Percentiles rank a stretch among this genome's conserved stretches.
These are phyloP conservation scores for Cephus runcator DNA, from an alignment of 2,888 invertebrate species.

Conservation along the genomic window DNA sequence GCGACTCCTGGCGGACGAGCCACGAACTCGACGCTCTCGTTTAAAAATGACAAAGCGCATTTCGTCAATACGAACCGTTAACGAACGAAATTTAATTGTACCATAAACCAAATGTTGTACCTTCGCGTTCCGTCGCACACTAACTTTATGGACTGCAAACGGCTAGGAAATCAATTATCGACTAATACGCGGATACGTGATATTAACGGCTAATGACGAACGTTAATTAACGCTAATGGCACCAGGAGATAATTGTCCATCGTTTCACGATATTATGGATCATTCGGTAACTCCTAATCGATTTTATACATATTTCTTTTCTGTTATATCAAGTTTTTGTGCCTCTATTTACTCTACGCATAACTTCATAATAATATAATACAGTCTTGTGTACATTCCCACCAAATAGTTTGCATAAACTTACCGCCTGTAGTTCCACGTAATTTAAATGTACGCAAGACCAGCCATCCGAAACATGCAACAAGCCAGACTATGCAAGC, in stretches of 20 bases:
- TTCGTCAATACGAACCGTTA: background rate
- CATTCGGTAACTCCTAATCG: background rate
- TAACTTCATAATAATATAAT: background rate
- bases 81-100: background rate
- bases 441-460: background rate
- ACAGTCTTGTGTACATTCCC: background rate
- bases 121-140: background rate
- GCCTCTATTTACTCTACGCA: background rate
- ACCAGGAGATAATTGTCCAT: background rate
- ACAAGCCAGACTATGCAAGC: background rate
- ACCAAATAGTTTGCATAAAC: background rate
- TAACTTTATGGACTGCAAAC: background rate
- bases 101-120: background rate
- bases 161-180: background rate
- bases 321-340: background rate
- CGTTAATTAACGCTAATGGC: background rate
- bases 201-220: background rate
- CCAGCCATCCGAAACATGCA: background rate
- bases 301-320: background rate
- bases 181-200: background rate
- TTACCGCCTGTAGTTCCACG: background rate
- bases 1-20: background rate
- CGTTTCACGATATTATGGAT: background rate
- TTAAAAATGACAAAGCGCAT: background rate
- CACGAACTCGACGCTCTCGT: background rate